Conservation (phyloP, 2,797 vertebrate species). For the Ambastaia sidthimunki region DNA sequence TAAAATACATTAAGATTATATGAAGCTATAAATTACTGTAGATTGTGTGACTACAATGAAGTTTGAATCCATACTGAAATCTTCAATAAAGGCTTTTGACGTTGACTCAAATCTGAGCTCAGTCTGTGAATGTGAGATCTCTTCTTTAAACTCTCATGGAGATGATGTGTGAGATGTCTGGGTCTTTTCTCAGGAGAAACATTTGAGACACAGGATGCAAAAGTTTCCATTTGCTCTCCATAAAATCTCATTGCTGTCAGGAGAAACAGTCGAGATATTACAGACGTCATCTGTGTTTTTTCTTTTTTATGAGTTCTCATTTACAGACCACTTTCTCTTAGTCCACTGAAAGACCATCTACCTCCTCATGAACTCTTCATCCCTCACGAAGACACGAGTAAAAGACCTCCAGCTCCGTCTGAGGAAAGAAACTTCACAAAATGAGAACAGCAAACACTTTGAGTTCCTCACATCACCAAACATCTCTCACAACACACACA, state of each 20-base stretch:
- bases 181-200: not conserved
- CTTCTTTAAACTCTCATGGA: no score
- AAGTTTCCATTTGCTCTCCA: not conserved
- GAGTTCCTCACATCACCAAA: slow-evolving; percentile 39
- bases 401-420: slow-evolving; percentile 53
- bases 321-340: slow-evolving; percentile 15
- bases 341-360: not conserved
- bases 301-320: not conserved
- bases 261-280: not conserved
- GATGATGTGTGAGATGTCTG: no score
- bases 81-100: no score
- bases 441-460: slow-evolving; percentile 20
- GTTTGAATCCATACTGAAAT: no score
- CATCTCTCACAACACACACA: slow-evolving; percentile 36
- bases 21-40: no score
- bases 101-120: no score
- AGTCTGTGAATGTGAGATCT: no score
- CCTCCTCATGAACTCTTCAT: slow-evolving; percentile 5
- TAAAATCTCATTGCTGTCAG: not conserved
- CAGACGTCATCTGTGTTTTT: not conserved
- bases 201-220: not conserved
- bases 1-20: not conserved
- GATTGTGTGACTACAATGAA: no score
- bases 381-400: slow-evolving; percentile 39
- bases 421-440: slow-evolving; percentile 66